Evolutionary conservation across 2,113 vertebrate species (phyloP), one percentile per base, ranked within the genome.

Genomic region (Catharus fuscescens): DNA sequence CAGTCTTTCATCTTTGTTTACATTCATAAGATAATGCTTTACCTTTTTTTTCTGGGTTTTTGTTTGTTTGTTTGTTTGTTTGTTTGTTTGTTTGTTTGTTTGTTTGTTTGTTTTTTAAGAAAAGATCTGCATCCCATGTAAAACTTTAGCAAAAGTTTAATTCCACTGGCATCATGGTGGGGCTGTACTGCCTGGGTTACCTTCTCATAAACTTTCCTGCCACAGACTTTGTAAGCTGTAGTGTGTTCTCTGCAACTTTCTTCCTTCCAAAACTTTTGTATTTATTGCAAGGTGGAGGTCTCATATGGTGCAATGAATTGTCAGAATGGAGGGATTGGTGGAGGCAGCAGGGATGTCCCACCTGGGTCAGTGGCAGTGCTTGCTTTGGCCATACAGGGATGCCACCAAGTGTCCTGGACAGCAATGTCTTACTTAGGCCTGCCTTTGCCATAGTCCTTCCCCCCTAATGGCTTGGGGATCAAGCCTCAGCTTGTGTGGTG

Each of bases 1-100:
- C 23, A 12, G 29, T 62, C 88, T 94, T 96, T 97, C 65, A 95
- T 93, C 69, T 84, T 45, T 25, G 4, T n/a, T 45, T 60, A 73
- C 6, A 0, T 36, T 77, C 3, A 8, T 76, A 81, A 88, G 32
- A 16, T 73, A 73, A 70, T 4, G 6, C 6, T 83, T 92, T 17
- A n/a, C 40, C 18, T 80, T 47, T 54, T 32, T 38, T 38, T 38
- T 38, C 38, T 36, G 34, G 34, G 34, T 36, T 38, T 38, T 38
- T 38, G 38, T 38, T 38, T 38, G 38, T 38, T 38, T 38, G 38
- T 38, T 38, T 38, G 34, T 38, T 38, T 38, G 38, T 38, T 38
- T 38, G 9, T 38, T 38, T 38, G 38, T 5, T 38, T 38, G 9
- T 14, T 40, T 40, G 26, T 26, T 50, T 26, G 14, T 57, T 67